Evolutionary conservation across 64 coral and sea anemone genomes (phyloP).

Genomic region (Montipora foliosa): DNA sequence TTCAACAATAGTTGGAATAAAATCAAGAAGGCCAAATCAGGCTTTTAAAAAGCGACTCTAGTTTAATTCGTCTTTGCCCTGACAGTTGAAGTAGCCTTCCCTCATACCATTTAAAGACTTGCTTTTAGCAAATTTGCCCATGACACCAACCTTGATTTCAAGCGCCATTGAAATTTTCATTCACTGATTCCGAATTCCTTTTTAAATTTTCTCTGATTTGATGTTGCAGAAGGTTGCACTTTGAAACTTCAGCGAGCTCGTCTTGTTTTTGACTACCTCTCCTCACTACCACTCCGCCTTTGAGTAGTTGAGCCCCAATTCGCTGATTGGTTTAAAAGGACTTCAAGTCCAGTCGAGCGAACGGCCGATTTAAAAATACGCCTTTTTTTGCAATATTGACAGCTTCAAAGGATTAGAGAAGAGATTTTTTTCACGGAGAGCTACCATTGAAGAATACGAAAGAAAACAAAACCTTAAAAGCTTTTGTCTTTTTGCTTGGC

Average conservation of each 20-base stretch:
- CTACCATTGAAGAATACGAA: slow-evolving; percentile 33
- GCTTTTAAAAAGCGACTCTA: background rate
- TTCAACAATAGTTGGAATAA: background rate
- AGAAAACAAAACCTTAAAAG: background rate
- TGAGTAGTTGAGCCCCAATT: background rate
- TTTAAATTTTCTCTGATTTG: background rate
- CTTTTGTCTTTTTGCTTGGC: slow-evolving; percentile 14
- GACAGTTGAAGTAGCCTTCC: background rate
- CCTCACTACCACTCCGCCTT: background rate
- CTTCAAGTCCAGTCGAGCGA: background rate
- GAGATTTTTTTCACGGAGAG: slow-evolving; percentile 47
- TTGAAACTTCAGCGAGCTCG: background rate
- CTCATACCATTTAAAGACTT: background rate
- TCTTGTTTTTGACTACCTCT: background rate
- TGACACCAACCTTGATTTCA: slow-evolving; percentile 13
- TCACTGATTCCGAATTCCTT: background rate
- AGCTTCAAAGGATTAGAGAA: slow-evolving; percentile 13
- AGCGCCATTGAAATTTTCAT: slow-evolving; percentile 6
- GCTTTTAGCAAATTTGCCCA: background rate
- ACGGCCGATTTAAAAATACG: background rate
- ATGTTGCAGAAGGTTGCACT: background rate
- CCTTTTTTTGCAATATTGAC: slow-evolving; percentile 43
- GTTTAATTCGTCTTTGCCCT: background rate
- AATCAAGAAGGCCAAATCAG: background rate
- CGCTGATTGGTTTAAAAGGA: slow-evolving; percentile 25